Percentiles rank a stretch among this genome's conserved stretches.
Conservation (phyloP, 2,113 vertebrate species). For the Pteropus alecto region DNA sequence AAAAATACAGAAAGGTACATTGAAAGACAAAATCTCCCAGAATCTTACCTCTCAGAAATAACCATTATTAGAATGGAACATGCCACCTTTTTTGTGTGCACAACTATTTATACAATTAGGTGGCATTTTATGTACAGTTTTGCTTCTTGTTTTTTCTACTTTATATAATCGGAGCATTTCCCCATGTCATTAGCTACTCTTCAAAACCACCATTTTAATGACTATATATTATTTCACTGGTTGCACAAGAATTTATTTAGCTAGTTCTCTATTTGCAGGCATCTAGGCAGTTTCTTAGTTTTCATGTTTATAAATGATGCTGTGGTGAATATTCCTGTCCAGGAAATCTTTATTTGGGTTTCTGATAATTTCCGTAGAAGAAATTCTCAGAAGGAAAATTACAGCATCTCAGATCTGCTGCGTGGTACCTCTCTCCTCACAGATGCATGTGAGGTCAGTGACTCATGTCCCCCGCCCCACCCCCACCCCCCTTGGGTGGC, state of each 20-base stretch:
- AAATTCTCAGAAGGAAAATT: slow-evolving; percentile 12
- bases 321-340: not conserved
- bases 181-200: not conserved
- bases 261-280: not conserved
- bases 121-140: not conserved
- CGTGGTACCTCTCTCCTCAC: not conserved
- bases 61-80: slow-evolving; percentile 36
- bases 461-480: not conserved
- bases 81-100: not conserved
- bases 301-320: slow-evolving; percentile 33
- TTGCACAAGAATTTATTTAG: not conserved
- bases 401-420: not conserved
- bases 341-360: slow-evolving; percentile 46
- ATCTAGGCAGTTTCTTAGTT: not conserved
- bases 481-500: not conserved
- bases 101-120: slow-evolving; percentile 41
- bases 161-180: not conserved
- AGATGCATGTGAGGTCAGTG: not conserved
- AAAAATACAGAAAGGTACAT: slow-evolving; percentile 10
- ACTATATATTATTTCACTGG: slow-evolving; percentile 24
- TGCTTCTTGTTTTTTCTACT: not conserved
- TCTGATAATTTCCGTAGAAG: slow-evolving; percentile 39
- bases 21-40: slow-evolving; percentile 16
- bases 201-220: slow-evolving; percentile 34
- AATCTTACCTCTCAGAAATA: slow-evolving; percentile 42